Evolutionary conservation across 2,113 vertebrate genomes (phyloP), one percentile per base, ranked within the genome.

Genomic region (Tychaedon coryphoeus): DNA sequence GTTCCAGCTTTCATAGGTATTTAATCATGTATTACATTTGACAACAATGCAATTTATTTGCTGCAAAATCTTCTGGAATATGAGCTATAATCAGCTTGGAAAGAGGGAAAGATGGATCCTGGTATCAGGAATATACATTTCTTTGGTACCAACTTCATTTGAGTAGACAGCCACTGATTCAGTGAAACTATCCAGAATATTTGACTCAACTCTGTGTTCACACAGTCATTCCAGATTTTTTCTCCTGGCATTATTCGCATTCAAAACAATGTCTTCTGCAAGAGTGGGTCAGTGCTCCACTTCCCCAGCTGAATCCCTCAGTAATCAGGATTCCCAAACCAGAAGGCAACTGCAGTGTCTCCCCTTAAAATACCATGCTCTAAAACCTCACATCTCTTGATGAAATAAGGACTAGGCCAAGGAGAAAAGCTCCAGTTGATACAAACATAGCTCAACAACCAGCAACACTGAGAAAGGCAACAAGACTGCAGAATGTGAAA

Each of bases 261-360:
- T 62, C 54, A 60, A 93, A 90, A 47, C 34, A 73, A 15, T 25
- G 34, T 28, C 54, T 69, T 36, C 40, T 78, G 40, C 36, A 57
- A 71, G n/a, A 71, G 23, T 11, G 0, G 4, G 48, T 18, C 2
- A 0, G 12, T 57, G 42, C 29, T 36, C 36, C 25, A 26, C 22
- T n/a, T 73, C 31, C 65, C 56, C 1, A 5, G 26, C 29, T 70
- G 56, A 76, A 60, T 31, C 36, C 31, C 22, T 81, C 66, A 79
- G 56, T 22, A 57, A 58, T 42, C 54, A 84, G 8, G 12, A 78
- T 11, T 24, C 25, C n/a, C 42, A 50, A 11, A 75, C 10, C 58
- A 82, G 78, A 45, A 69, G 48, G 61, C 75, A 73, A 48, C 5
- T 29, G 61, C n/a, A 77, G 79, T 9, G 15, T 48, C 48, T 92